Base-by-base conservation (phyloP, 2,888 invertebrate species). In the Crematogaster levior region DNA sequence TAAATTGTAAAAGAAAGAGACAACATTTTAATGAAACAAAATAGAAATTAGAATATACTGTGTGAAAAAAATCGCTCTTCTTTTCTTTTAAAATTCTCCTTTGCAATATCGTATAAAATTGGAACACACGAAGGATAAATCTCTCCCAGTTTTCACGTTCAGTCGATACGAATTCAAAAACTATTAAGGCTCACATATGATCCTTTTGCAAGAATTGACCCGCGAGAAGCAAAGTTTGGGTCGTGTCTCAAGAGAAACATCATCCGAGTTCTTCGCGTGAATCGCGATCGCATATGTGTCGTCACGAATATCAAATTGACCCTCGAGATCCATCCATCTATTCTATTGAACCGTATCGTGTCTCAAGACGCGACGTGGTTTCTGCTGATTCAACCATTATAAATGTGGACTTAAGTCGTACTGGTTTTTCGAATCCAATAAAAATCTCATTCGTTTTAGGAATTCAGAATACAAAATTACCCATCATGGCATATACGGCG, bases 251-350 rank as follows among this genome's bases (percentile, higher is more conserved):
- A 24, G 6, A 21, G 61, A 61, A 37, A 61, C 21, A 61, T 61
- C 12, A 37, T 37, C 15, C 37, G 61, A 61, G 37, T 37, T 61
- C 37, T n/a, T 61, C 18, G 15, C 10, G 21, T 10, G 30, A 61
- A 61, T 61, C 37, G 61, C n/a, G 37, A 61, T 61, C 37, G 15
- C 21, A 21, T 61, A 61, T 37, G 21, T 37, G 15, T 37, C 4
- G 61, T 21, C 61, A 37, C 61, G 61, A 61, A 61, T 61, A 37
- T 61, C 37, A 61, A 61, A 61, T 12, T 61, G 21, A 61, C 61
- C n/a, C 21, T 7, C 15, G 21, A 37, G 37, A 37, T 37, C 37
- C 21, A 37, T 37, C 37, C n/a, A n/a, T n/a, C n/a, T 12, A 21
- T 21, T 15, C 61, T 37, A 6, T 37, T 21, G 6, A 61, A 61